These are phyloP conservation scores for Eupithecia subumbrata DNA, from an alignment of 2,888 invertebrate species.

Conservation along the genomic window DNA sequence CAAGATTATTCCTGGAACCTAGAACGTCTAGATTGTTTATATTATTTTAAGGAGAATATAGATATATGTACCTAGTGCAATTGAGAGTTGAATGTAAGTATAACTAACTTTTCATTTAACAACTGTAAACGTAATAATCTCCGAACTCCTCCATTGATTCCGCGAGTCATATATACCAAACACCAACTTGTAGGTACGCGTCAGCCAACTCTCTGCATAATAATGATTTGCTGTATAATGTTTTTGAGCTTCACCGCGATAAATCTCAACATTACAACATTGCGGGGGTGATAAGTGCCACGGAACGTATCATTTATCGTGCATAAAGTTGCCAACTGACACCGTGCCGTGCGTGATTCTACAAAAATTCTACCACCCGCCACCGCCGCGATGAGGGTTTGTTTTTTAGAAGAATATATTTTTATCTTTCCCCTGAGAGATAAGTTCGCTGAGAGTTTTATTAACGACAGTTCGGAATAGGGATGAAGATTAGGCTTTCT, in stretches of 20 bases:
- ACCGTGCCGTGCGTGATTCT: slow-evolving; percentile 52
- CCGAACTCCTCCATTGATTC: slow-evolving; percentile 1
- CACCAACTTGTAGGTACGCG: slow-evolving; percentile 25
- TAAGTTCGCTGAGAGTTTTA: slow-evolving; percentile 73
- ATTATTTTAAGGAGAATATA: not conserved
- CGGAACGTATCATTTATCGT: slow-evolving; percentile 43
- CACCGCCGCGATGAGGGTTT: slow-evolving; percentile 33
- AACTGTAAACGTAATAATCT: not conserved
- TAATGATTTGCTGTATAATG: slow-evolving; percentile 43
- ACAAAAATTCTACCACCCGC: slow-evolving; percentile 48
- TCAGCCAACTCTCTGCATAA: slow-evolving; percentile 34
- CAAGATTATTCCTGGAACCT: not conserved
- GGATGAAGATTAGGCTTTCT: slow-evolving; percentile 67
- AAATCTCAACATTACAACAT: slow-evolving; percentile 44
- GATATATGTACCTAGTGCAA: no score
- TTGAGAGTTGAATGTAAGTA: not conserved
- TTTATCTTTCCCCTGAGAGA: slow-evolving; percentile 70
- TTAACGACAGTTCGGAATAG: slow-evolving; percentile 74
- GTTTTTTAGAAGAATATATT: slow-evolving; percentile 57
- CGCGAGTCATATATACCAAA: slow-evolving; percentile 20
- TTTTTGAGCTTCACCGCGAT: slow-evolving; percentile 43
- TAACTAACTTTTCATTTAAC: not conserved
- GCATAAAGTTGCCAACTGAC: slow-evolving; percentile 46
- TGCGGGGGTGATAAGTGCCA: slow-evolving; percentile 45
- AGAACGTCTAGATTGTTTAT: not conserved